A percentile compares a stretch with the other conserved stretches of the same genome.
Evolutionary conservation across 37 sponge, comb jelly and placozoan species (phyloP).

Genomic region (Aplysina aerophoba): DNA sequence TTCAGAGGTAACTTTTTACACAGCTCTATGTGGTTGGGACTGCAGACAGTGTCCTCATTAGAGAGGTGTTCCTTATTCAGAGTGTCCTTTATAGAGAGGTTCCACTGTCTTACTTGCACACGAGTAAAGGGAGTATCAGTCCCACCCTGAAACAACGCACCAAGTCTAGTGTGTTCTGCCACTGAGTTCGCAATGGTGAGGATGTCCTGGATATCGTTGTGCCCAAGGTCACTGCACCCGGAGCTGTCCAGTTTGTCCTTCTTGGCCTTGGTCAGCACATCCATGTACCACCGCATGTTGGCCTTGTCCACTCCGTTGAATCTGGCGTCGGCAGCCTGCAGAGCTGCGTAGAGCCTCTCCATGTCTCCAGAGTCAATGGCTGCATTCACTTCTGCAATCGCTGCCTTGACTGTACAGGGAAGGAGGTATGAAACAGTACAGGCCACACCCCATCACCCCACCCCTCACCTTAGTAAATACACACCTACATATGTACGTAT

Average conservation of each 20-base stretch:
- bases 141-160: slow-evolving; percentile 22
- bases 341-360: slow-evolving; percentile 42
- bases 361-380: slow-evolving; percentile 58
- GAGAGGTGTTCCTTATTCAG: too few species aligned
- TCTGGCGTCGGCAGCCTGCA: slow-evolving; percentile 46
- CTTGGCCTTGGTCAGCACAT: slow-evolving; percentile 67
- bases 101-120: too few species aligned
- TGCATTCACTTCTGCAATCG: slow-evolving; percentile 50
- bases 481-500: background rate
- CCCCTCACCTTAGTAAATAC: slow-evolving; percentile 6
- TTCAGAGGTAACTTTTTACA: too few species aligned
- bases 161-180: slow-evolving; percentile 78
- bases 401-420: slow-evolving; percentile 43
- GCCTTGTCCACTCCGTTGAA: slow-evolving; percentile 57
- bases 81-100: too few species aligned
- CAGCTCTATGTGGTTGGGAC: too few species aligned
- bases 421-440: background rate
- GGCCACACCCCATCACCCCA: background rate
- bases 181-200: slow-evolving; percentile 85
- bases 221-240: slow-evolving; percentile 36
- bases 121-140: too few species aligned
- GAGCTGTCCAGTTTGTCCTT: slow-evolving; percentile 63
- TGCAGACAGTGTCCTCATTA: too few species aligned
- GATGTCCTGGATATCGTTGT: slow-evolving; percentile 85
- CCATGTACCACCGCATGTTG: slow-evolving; percentile 82